Conservation (phyloP, 2,113 vertebrate species). For the Mus musculus region GRCm39 chr11:18225001-18225500, state of each 20-base stretch:
- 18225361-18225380: neutral
- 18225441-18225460: constrained; percentile 14
- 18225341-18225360: neutral
- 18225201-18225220: neutral
- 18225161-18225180: neutral
- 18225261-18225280: neutral
- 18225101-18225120: neutral
- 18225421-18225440: neutral
- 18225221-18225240: neutral
- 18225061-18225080: neutral
- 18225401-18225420: neutral
- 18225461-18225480: neutral
- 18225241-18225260: neutral
- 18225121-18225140: constrained; percentile 7
- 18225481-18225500: neutral
- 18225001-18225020: neutral
- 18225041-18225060: neutral
- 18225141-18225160: neutral
- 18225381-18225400: neutral
- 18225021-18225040: neutral
- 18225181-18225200: neutral
- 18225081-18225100: constrained; percentile 3
- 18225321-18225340: neutral
- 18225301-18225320: constrained; percentile 11
- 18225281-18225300: neutral